Percentiles rank a stretch among this genome's conserved stretches.
Conservation (phyloP, 2,113 vertebrate genomes). For the Plotosus lineatus region DNA sequence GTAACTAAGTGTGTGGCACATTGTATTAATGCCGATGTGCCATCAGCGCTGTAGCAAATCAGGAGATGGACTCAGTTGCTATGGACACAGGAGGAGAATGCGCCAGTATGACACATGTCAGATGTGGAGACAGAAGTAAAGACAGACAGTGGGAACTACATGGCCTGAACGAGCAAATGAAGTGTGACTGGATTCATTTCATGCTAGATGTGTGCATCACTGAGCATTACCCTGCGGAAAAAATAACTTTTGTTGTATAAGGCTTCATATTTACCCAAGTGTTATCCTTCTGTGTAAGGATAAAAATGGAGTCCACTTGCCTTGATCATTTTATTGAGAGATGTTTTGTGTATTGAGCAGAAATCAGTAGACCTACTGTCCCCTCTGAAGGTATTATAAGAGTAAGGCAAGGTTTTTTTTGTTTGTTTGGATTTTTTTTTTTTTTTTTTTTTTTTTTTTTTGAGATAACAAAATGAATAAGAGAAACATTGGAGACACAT, state of each 20-base stretch:
- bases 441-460: not conserved
- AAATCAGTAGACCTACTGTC: not conserved
- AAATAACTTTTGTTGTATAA: slow-evolving; percentile 62
- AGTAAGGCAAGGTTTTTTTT: not conserved
- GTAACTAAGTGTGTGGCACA: slow-evolving; percentile 40
- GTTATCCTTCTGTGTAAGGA: slow-evolving; percentile 62
- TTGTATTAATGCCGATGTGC: slow-evolving; percentile 60
- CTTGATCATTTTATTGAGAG: slow-evolving; percentile 58
- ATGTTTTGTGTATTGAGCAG: not conserved
- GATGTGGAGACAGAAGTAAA: slow-evolving; percentile 47
- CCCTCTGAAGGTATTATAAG: not conserved
- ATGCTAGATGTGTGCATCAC: slow-evolving; percentile 54
- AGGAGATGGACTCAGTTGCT: slow-evolving; percentile 62
- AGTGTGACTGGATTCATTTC: slow-evolving; percentile 46
- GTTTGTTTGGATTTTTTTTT: too few relatives aligned
- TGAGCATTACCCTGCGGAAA: slow-evolving; percentile 58
- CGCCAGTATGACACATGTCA: slow-evolving; percentile 57
- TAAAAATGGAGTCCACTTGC: slow-evolving; percentile 57
- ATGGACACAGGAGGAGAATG: slow-evolving; percentile 65
- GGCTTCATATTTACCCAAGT: slow-evolving; percentile 41
- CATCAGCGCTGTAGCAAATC: slow-evolving; percentile 58
- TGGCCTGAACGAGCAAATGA: slow-evolving; percentile 33
- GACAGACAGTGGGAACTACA: slow-evolving; percentile 42
- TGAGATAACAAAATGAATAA: not conserved
- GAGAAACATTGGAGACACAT: not conserved